These are phyloP conservation scores for Chaetura pelagica DNA, from an alignment of 2,113 vertebrate genomes.

Conservation along the genomic window DNA sequence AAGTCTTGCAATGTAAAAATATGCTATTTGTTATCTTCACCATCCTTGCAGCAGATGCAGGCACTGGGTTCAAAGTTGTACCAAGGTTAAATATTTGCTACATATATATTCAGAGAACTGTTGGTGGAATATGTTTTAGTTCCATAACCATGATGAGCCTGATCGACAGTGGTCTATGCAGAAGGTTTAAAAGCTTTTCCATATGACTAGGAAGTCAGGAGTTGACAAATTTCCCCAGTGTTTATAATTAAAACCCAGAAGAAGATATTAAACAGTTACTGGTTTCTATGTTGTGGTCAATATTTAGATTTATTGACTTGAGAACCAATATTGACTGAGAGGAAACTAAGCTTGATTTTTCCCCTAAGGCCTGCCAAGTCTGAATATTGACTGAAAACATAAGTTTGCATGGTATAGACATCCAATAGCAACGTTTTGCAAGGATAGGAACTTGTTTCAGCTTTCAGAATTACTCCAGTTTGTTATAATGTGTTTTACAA, in stretches of 20 bases:
- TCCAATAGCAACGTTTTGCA: not conserved
- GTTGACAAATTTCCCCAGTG: slow-evolving; percentile 60
- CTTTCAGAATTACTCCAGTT: not conserved
- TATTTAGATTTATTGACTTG: slow-evolving; percentile 66
- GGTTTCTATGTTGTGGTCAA: slow-evolving; percentile 62
- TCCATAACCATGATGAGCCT: not conserved
- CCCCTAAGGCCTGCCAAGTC: slow-evolving; percentile 4
- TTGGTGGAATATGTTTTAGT: slow-evolving; percentile 4
- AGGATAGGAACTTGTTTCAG: not conserved
- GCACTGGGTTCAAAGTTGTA: not conserved
- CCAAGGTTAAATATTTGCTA: not conserved
- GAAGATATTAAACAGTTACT: slow-evolving; percentile 67
- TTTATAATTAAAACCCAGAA: slow-evolving; percentile 73
- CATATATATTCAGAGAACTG: not conserved
- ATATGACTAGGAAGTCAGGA: slow-evolving; percentile 72
- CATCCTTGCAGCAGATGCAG: not conserved
- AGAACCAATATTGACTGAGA: slow-evolving; percentile 20
- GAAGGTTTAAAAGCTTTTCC: slow-evolving; percentile 73
- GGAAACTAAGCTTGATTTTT: slow-evolving; percentile 26
- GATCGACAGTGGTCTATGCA: not conserved
- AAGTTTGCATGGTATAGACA: not conserved
- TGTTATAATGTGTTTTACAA: not conserved
- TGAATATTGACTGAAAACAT: slow-evolving; percentile 41
- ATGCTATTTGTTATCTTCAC: slow-evolving; percentile 29
- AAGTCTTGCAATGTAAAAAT: slow-evolving; percentile 37